phyloP scores from a whole-genome alignment of 1,140 invertebrate genomes.

The Hermatobates lingyangjiaoensis region DNA sequence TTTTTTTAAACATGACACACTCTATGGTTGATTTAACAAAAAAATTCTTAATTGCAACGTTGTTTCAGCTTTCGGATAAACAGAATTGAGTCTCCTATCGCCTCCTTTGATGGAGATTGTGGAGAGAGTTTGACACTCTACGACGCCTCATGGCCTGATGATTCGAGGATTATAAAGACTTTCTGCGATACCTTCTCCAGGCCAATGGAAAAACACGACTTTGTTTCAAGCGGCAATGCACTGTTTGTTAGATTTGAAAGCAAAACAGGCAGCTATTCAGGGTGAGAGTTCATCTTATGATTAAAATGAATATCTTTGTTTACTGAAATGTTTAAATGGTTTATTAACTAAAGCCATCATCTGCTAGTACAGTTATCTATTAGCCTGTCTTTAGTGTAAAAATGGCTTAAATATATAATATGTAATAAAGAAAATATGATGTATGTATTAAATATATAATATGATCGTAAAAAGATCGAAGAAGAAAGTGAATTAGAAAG shows the following conservation, averaged over 20 bases:
- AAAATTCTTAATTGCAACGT: no score
- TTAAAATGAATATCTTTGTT: not conserved
- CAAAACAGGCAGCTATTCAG: slow-evolving; percentile 75
- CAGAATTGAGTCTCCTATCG: slow-evolving; percentile 67
- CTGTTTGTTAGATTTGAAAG: slow-evolving; percentile 75
- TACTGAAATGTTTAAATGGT: no score
- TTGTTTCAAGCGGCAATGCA: slow-evolving; percentile 65
- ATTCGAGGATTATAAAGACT: slow-evolving; percentile 71
- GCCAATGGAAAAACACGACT: slow-evolving; percentile 79
- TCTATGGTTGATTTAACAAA: no score
- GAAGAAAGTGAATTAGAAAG: no score
- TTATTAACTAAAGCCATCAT: no score
- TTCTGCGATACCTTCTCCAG: slow-evolving; percentile 83
- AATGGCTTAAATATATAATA: no score
- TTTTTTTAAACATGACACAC: no score
- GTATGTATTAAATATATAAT: no score
- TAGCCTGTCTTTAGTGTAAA: no score
- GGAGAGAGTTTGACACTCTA: slow-evolving; percentile 74
- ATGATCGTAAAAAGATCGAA: no score
- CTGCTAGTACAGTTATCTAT: no score
- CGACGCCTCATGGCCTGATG: slow-evolving; percentile 64
- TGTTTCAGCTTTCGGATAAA: slow-evolving; percentile 66
- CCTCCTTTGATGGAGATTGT: slow-evolving; percentile 68
- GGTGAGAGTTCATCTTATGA: slow-evolving; percentile 28
- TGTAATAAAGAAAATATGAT: no score